Conservation (phyloP, 2,113 vertebrate genomes). For the Sceloporus undulatus region DNA sequence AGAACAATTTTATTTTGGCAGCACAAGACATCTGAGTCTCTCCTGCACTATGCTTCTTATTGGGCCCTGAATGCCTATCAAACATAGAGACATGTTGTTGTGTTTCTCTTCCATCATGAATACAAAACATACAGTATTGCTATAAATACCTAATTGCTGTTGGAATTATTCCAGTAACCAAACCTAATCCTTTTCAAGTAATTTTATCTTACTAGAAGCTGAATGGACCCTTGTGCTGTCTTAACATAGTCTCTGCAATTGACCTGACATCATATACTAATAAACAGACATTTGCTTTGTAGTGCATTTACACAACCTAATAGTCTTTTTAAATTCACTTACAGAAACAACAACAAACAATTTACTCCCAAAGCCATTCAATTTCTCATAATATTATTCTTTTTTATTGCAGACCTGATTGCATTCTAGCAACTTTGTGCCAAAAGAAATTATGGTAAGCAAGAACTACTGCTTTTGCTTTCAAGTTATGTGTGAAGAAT, state of each 20-base stretch:
- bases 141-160: conserved; percentile 46
- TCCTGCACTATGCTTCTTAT: not conserved
- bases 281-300: conserved; percentile 38
- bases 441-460: not conserved
- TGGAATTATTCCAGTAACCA: conserved; percentile 47
- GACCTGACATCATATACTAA: conserved; percentile 47
- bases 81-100: not conserved
- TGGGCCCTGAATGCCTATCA: not conserved
- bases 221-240: conserved; percentile 51
- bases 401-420: not conserved
- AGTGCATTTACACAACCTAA: conserved; percentile 28
- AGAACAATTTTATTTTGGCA: not conserved
- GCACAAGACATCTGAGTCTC: not conserved
- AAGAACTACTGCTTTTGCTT: not conserved
- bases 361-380: not conserved
- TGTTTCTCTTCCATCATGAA: conserved; percentile 22
- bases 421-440: not conserved
- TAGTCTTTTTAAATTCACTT: not conserved
- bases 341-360: not conserved
- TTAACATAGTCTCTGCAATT: conserved; percentile 56
- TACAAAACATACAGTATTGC: not conserved
- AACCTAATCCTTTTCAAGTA: conserved; percentile 68
- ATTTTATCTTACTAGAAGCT: conserved; percentile 66
- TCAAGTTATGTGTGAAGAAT: not conserved
- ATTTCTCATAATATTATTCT: not conserved